Evolutionary conservation across 2,113 vertebrate genomes (phyloP).

Genomic region (Rhipidura dahli): DNA sequence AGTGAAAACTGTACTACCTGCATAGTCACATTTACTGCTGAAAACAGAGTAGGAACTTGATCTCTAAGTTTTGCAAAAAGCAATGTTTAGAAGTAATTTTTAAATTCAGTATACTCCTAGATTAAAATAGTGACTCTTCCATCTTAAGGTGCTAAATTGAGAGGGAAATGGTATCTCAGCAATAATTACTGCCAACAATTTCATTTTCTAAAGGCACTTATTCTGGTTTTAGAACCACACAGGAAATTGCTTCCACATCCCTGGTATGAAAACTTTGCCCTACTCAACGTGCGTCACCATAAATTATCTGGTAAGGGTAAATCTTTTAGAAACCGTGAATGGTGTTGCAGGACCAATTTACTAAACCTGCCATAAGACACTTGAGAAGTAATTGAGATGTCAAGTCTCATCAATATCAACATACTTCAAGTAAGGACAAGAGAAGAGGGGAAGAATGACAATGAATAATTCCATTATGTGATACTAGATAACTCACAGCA

Average conservation of each 20-base stretch:
- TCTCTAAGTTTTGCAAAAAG: background rate
- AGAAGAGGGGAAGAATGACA: background rate
- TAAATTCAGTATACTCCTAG: background rate
- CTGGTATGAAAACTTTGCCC: background rate
- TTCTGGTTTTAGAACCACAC: background rate
- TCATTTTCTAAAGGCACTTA: background rate
- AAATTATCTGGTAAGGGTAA: background rate
- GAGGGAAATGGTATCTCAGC: background rate
- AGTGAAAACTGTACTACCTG: background rate
- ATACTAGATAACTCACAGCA: background rate
- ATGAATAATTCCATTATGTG: background rate
- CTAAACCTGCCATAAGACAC: background rate
- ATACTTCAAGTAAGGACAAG: background rate
- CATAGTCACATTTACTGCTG: background rate
- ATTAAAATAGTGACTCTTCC: background rate
- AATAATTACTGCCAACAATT: background rate
- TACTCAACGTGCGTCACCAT: background rate
- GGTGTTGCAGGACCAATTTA: background rate
- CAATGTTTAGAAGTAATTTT: background rate
- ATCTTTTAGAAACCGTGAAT: background rate
- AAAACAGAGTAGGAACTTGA: background rate
- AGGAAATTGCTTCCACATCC: background rate
- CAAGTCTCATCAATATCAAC: conserved; percentile 36
- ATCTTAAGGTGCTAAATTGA: background rate
- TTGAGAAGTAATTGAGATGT: conserved; percentile 10